A percentile compares a stretch with the other conserved stretches of the same genome.
Evolutionary conservation across 2,888 invertebrate genomes (phyloP).

Genomic region (Perithous albicinctus): DNA sequence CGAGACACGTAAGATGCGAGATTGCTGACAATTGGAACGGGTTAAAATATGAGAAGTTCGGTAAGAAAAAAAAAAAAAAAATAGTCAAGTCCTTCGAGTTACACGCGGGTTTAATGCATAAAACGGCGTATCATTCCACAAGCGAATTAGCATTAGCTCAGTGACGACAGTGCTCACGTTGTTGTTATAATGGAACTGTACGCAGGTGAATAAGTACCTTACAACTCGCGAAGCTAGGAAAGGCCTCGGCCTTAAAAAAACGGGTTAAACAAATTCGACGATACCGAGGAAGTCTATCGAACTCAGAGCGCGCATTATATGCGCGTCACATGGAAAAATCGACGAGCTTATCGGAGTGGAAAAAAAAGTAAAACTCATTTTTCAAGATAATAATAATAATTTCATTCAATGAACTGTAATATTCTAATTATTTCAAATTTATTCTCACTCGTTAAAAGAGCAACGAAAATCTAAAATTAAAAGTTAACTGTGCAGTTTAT

Average conservation of each 20-base stretch:
- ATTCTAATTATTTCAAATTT: too few relatives aligned
- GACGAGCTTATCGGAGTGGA: not conserved
- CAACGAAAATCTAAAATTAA: too few relatives aligned
- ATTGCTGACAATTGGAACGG: not conserved
- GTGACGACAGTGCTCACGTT: conserved; percentile 35
- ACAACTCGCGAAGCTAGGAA: not conserved
- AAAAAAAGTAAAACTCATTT: too few relatives aligned
- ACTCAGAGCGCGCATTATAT: not conserved
- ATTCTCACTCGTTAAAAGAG: too few relatives aligned
- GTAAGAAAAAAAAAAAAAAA: not conserved
- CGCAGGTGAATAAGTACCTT: not conserved
- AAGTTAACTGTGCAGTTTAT: too few relatives aligned
- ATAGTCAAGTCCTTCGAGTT: not conserved
- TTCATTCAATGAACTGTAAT: too few relatives aligned
- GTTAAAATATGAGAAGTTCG: not conserved
- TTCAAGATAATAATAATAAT: too few relatives aligned
- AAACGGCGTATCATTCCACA: conserved; percentile 27
- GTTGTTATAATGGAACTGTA: conserved; percentile 1
- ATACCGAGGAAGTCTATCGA: conserved; percentile 15
- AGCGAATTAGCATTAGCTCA: conserved; percentile 28
- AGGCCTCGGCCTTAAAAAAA: conserved; percentile 44
- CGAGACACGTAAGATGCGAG: not conserved
- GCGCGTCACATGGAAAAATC: not conserved
- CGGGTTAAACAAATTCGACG: conserved; percentile 43
- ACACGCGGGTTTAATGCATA: not conserved